Conservation (phyloP, 2,888 invertebrate species). For the Scelioninae gen. 2 region DNA sequence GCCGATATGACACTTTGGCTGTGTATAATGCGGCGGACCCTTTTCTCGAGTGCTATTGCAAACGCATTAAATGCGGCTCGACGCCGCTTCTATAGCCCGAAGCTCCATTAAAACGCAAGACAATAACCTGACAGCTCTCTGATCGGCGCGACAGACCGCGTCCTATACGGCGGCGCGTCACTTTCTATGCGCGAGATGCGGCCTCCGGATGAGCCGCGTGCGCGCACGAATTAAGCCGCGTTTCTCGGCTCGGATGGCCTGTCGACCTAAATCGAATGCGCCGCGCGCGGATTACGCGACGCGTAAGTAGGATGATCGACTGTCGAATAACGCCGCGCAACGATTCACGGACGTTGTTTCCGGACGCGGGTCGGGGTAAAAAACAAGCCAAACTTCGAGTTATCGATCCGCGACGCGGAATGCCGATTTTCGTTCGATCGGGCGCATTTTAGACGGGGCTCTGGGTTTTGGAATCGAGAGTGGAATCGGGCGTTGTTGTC, state of each 20-base stretch:
- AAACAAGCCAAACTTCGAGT: too few relatives aligned
- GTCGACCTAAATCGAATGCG: conserved; percentile 62
- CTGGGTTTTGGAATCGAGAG: too few relatives aligned
- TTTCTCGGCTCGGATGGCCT: conserved; percentile 62
- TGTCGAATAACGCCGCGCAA: conserved; percentile 57
- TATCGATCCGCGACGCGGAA: too few relatives aligned
- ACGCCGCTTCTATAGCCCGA: conserved; percentile 68
- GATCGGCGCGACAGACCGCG: conserved; percentile 68
- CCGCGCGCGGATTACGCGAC: conserved; percentile 55
- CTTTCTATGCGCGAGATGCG: conserved; percentile 59
- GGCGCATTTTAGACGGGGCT: too few relatives aligned
- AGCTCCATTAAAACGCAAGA: conserved; percentile 74
- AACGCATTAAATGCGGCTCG: conserved; percentile 70
- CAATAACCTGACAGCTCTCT: conserved; percentile 73
- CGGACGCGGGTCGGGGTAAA: too few relatives aligned
- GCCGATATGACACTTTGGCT: conserved; percentile 54
- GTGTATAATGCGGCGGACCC: conserved; percentile 56
- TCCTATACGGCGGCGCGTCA: conserved; percentile 58
- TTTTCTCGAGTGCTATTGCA: conserved; percentile 59
- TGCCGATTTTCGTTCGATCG: too few relatives aligned
- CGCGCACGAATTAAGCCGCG: conserved; percentile 61
- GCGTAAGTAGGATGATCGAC: conserved; percentile 57
- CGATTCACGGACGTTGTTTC: too few relatives aligned
- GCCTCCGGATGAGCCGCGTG: conserved; percentile 58
- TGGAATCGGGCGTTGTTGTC: too few relatives aligned